Base-by-base conservation (phyloP, 2,113 vertebrate species). In the Beaufortia kweichowensis region DNA sequence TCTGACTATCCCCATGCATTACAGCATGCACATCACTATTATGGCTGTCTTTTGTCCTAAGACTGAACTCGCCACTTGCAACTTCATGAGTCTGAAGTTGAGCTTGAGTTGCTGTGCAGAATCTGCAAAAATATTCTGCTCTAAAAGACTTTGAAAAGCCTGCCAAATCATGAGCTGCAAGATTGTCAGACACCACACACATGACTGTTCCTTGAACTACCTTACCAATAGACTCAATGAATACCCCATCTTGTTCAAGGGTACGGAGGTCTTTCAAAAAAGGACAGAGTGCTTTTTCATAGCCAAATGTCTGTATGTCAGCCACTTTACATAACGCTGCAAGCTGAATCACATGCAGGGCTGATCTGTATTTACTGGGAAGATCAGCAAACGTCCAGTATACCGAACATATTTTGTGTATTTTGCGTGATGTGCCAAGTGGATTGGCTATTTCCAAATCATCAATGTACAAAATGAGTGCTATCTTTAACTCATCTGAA, bases 341-440 rank as follows among this genome's bases (percentile, higher is more conserved):
- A n/a, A n/a, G n/a, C n/a, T n/a, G n/a, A n/a, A n/a, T n/a, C n/a
- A n/a, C n/a, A n/a, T n/a, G n/a, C n/a, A n/a, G n/a, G n/a, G n/a
- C n/a, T n/a, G n/a, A n/a, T n/a, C n/a, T n/a, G n/a, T n/a, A n/a
- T n/a, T n/a, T n/a, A n/a, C n/a, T n/a, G n/a, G n/a, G n/a, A n/a
- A n/a, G n/a, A n/a, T n/a, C 83, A 11, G 67, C 73, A 56, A 87
- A 43, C 2, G 75, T 21, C 81, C 82, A 82, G 9, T 83, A 79
- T 0, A 83, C 69, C 14, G 76, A 7, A 26, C 33, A 66, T 1
- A 66, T 59, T 21, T 66, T 66, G 21, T 46, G 63, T 24, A 46
- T 43, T 24, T 66, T 63, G 17, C 31, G 17, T 31, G 29, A 33
- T 21, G 61, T 63, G 17, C 57, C 71, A 29, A 74, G 26, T 4